These are phyloP conservation scores for Calameuta pallipes DNA, from an alignment of 2,888 invertebrate species.

Conservation along the genomic window DNA sequence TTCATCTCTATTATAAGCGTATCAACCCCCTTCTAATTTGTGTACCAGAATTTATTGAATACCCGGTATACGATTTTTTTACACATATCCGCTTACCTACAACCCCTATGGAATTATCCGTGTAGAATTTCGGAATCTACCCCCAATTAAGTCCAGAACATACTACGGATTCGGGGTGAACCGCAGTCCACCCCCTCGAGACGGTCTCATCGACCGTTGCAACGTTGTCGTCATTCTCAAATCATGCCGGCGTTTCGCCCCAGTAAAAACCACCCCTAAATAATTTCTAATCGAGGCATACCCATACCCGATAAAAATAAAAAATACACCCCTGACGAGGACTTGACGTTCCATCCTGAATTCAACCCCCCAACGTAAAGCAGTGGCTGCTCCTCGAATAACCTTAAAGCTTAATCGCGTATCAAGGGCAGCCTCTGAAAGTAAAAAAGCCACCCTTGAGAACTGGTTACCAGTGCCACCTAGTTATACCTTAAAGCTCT, in stretches of 20 bases:
- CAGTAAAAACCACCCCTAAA: background rate
- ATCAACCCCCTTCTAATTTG: background rate
- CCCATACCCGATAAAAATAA: background rate
- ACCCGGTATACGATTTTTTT: background rate
- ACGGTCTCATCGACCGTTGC: background rate
- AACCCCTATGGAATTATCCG: background rate
- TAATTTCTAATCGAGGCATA: background rate
- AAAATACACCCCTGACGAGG: background rate
- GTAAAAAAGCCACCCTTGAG: background rate
- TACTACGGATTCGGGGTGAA: background rate
- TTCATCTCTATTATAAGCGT: background rate
- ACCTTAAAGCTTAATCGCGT: background rate
- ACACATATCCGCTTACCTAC: background rate
- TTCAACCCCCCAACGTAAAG: background rate
- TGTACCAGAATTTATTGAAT: background rate
- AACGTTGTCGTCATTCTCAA: background rate
- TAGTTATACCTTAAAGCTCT: background rate
- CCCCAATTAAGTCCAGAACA: background rate
- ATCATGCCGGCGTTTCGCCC: background rate
- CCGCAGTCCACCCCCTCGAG: background rate
- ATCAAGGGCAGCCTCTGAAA: background rate
- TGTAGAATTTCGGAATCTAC: background rate
- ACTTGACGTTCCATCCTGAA: background rate
- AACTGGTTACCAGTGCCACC: background rate
- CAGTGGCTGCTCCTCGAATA: background rate